Evolutionary conservation across 2,888 invertebrate genomes (phyloP).

Genomic region (Latrodectus hesperus): DNA sequence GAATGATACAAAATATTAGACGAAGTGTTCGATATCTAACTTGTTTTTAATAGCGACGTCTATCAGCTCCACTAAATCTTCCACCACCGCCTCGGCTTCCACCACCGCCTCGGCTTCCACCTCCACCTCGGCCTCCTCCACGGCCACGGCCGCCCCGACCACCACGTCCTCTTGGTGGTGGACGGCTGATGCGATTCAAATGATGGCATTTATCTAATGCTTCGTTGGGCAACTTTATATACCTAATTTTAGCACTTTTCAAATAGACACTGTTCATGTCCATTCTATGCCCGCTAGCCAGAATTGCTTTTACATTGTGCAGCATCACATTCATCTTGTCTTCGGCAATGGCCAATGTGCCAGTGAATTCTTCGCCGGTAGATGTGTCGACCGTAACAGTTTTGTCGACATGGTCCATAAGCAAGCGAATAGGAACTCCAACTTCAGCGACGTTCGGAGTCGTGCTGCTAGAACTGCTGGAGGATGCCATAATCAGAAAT

Average conservation of each 20-base stretch:
- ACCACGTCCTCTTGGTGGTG: neutral
- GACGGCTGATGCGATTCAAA: neutral
- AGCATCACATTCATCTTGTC: slow-evolving; percentile 18
- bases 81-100: neutral
- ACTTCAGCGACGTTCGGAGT: neutral
- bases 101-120: slow-evolving; percentile 8
- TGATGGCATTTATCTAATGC: neutral
- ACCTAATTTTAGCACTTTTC: slow-evolving; percentile 13
- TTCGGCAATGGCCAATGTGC: slow-evolving; percentile 8
- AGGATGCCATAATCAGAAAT: too few species aligned
- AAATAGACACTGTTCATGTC: slow-evolving; percentile 24
- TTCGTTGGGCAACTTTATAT: slow-evolving; percentile 3
- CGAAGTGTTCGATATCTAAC: too few species aligned
- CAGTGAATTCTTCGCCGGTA: slow-evolving; percentile 19
- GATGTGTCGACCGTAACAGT: slow-evolving; percentile 8
- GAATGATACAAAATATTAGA: too few species aligned
- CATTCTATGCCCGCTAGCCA: neutral
- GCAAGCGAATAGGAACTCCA: slow-evolving; percentile 19
- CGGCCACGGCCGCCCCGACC: slow-evolving; percentile 3
- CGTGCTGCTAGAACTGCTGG: too few species aligned
- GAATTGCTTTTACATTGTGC: neutral
- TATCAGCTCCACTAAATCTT: neutral
- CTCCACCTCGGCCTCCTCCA: neutral
- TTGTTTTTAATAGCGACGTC: neutral
- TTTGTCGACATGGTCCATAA: neutral